Base-by-base conservation (phyloP, 2,797 vertebrate species). In the Smutsia gigantea region DNA sequence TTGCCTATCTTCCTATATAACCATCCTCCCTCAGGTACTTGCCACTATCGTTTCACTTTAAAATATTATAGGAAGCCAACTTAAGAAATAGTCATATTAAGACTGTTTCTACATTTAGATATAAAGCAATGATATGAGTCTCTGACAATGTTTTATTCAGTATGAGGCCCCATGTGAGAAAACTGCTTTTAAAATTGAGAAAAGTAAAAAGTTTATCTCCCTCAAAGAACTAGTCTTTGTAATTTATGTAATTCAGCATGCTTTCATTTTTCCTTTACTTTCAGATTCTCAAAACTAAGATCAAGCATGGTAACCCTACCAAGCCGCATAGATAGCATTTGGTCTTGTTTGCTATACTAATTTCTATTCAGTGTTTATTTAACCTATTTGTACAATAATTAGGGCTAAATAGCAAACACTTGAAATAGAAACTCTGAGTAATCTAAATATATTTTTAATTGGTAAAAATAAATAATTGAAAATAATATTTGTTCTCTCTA, bases 351-450 rank as follows among this genome's bases (percentile, higher is more conserved):
- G 6, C 18, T 82, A 84, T 2, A 46, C 10, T 21, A 34, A 21
- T 85, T 55, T 90, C 51, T 84, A 81, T 9, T n/a, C n/a, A 66
- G 37, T 1, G 63, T 64, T 84, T 74, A 85, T 61, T 59, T 46
- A 63, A 51, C 6, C 10, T 49, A 82, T 39, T 19, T 89, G 4
- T 69, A 75, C 3, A 61, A 31, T 63, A 57, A 85, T 55, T n/a
- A 92, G 51, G 31, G 21, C 6, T 68, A 88, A 96, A 71, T 10
- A 83, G 15, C 29, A 83, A 49, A 37, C 18, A 55, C 37, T 49
- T 92, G 59, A 95, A 92, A 87, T 31, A 89, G 59, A 94, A 83
- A 7, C 17, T 69, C 51, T 57, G 78, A 61, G 10, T 85, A 71
- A 34, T 0, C 13, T 34, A 92, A 64, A 61, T 49, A 64, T 57